Conservation (phyloP, 2,888 invertebrate genomes). For the Lottia gigantea region DNA sequence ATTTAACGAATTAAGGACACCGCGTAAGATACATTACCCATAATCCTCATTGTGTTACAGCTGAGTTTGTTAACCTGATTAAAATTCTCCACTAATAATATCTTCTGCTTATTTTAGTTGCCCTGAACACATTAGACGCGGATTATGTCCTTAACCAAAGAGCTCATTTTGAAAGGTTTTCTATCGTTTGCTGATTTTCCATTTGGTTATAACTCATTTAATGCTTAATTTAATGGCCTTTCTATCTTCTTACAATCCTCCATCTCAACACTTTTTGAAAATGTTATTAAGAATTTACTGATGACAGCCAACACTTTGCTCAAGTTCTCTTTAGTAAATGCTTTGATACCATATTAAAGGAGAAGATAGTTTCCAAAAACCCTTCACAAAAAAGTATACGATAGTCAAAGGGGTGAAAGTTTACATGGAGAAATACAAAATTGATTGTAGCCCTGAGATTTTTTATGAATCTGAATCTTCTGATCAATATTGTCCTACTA, state of each 20-base stretch:
- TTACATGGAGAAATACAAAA: no score
- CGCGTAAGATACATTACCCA: conserved; percentile 6
- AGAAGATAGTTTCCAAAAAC: no score
- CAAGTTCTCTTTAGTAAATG: no score
- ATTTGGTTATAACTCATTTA: not conserved
- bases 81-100: not conserved
- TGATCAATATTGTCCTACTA: no score
- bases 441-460: no score
- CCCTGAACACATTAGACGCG: not conserved
- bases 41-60: conserved; percentile 11
- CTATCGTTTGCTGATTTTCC: conserved; percentile 8
- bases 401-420: no score
- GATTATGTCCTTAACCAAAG: not conserved
- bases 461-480: no score
- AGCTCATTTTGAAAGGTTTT: conserved; percentile 7
- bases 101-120: not conserved
- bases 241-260: not conserved
- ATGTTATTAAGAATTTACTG: not conserved
- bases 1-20: not conserved
- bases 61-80: conserved; percentile 10
- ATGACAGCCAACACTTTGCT: no score
- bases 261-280: not conserved
- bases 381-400: no score
- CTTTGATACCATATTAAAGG: no score
- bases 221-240: conserved; percentile 5